These are phyloP conservation scores for Arctocebus calabarensis DNA, from an alignment of 2,797 vertebrate species.

Conservation along the genomic window DNA sequence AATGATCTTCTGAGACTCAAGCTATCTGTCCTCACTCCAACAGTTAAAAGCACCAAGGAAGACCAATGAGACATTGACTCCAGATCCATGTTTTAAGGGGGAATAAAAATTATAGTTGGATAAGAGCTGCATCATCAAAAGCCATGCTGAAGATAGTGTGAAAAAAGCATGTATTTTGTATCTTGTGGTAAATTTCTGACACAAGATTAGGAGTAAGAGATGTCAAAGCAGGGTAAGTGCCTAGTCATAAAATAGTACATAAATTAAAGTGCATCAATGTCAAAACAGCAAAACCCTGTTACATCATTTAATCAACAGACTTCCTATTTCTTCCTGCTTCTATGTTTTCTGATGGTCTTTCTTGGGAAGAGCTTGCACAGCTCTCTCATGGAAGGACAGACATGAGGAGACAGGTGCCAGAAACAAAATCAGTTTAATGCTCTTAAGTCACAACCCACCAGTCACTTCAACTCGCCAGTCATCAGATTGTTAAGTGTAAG, in stretches of 20 bases:
- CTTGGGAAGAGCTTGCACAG: not conserved
- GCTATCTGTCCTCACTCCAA: not conserved
- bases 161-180: not conserved
- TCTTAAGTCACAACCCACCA: not conserved
- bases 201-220: not conserved
- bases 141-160: not conserved
- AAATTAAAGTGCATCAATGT: not conserved
- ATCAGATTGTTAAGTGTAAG: not conserved
- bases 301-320: not conserved
- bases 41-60: not conserved
- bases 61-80: not conserved
- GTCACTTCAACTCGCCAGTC: not conserved
- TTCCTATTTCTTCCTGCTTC: not conserved
- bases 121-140: not conserved
- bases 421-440: not conserved
- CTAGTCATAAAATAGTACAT: not conserved
- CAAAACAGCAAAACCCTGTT: not conserved
- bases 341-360: not conserved
- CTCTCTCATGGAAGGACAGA: not conserved
- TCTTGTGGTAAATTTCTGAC: not conserved
- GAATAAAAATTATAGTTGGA: not conserved
- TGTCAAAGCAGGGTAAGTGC: not conserved
- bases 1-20: not conserved
- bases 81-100: not conserved
- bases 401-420: not conserved